Evolutionary conservation across 2,113 vertebrate species (phyloP), one percentile per base, ranked within the genome.

Genomic region (Anolis sagrei): DNA sequence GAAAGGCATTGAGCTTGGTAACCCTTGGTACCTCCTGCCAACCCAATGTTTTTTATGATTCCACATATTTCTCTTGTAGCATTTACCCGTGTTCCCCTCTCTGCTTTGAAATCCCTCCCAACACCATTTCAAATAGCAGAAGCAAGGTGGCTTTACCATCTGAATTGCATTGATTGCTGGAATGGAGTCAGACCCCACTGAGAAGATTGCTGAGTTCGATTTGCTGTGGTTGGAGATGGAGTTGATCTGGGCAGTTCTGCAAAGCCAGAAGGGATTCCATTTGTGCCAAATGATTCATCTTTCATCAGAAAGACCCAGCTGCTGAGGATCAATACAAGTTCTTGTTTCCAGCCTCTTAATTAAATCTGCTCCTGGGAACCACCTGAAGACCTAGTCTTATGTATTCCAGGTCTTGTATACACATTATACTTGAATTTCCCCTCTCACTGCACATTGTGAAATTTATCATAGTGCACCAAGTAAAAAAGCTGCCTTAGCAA

Each of bases 141-240:
- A 61, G 16, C 36, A 29, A 83, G 58, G 61, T 14, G 49, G 54
- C 61, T 34, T 76, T 49, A 27, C 10, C 68, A 14, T 32, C 85
- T 85, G 79, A 79, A 79, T 79, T 54, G 25, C 19, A 76, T 44
- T 54, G 5, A 3, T 84, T 86, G 75, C 77, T 39, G 9, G 49
- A 86, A 83, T 14, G 10, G 73, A 76, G n/a, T 48, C 61, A 25
- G 39, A 16, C 29, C n/a, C 66, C 27, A 51, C 54, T 21, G 0
- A 0, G 7, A 70, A 27, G 39, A 79, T 36, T 4, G 1, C 16
- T 10, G 19, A 79, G 69, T 14, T 88, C 54, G 72, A 29, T 66
- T 54, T 76, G 79, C 73, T 81, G 73, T 34, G 58, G 25, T 64
- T 66, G 69, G 62, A 68, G 75, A 2, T 51, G 32, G 29, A 76